A percentile compares a stretch with the other conserved stretches of the same genome.
Evolutionary conservation across 35 echinoderm and acorn worm species (phyloP).

Genomic region (Anneissia japonica): DNA sequence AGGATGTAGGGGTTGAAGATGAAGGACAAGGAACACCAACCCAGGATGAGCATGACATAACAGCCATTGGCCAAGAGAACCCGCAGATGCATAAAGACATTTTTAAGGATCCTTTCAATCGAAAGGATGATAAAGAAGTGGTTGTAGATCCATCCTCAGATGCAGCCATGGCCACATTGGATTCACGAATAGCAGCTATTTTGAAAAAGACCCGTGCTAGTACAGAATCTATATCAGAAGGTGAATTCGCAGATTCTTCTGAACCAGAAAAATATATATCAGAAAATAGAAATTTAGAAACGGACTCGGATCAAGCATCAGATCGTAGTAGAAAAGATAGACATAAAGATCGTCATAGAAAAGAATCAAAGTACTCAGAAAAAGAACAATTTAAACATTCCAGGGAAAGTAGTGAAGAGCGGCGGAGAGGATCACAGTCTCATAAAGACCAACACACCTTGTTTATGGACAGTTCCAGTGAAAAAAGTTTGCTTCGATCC

Average conservation of each 20-base stretch:
- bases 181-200: neutral
- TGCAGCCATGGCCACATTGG: neutral
- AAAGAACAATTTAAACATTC: neutral
- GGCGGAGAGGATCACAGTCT: neutral
- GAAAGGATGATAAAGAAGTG: neutral
- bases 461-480: neutral
- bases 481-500: neutral
- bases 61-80: neutral
- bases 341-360: neutral
- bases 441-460: neutral
- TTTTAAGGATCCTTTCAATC: neutral
- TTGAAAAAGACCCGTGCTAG: neutral
- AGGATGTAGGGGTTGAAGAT: neutral
- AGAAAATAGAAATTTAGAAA: neutral
- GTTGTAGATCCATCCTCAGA: neutral
- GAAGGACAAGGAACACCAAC: neutral
- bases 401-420: neutral
- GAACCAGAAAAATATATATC: neutral
- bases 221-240: neutral
- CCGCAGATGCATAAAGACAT: conserved; percentile 5
- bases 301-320: neutral
- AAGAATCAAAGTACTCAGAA: neutral
- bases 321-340: neutral
- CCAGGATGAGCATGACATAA: conserved; percentile 3
- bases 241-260: neutral